Base-by-base conservation (phyloP, 2,113 vertebrate genomes). In the Podilymbus podiceps region DNA sequence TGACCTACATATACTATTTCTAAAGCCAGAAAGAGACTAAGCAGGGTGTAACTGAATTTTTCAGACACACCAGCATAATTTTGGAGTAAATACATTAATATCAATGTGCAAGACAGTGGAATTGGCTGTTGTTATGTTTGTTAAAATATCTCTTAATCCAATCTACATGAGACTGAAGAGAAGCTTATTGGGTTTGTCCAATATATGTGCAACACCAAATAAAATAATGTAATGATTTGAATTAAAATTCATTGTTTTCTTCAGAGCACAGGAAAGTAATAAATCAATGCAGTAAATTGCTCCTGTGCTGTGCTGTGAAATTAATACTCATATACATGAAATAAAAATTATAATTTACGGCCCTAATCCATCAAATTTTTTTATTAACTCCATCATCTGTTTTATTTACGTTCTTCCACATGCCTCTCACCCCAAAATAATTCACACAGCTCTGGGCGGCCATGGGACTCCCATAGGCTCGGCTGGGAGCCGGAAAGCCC, bases 231-330 rank as follows among this genome's bases (percentile, higher is more conserved):
- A 60, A 74, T 47, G 66, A 56, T 88, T 91, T 95, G 93, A 94
- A 97, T 98, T 98, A 97, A 97, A 98, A 97, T 96, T 93, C n/a
- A 95, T 75, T 86, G 27, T 93, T 98, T 97, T 95, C 82, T 73
- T 96, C 72, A 68, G 85, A 97, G 92, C 2, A 33, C 69, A 96
- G 92, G 93, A 97, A 95, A 93, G 85, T 69, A 95, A 97, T 98
- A 98, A 98, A 96, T 97, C 88, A 96, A 52, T 0, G 8, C 44
- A 88, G 84, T 97, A 96, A 97, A 97, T 98, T 97, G 97, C 28
- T 42, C 52, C 80, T 88, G 68, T 86, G 76, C 72, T 67, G 60
- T 84, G 49, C 67, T 90, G 62, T 93, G 91, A 97, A 98, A 98
- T 98, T 98, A 98, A 97, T 49, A 92, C 58, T 88, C 76, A 91